These are phyloP conservation scores for Polietes domitor DNA, from an alignment of 2,888 invertebrate species.

Conservation along the genomic window DNA sequence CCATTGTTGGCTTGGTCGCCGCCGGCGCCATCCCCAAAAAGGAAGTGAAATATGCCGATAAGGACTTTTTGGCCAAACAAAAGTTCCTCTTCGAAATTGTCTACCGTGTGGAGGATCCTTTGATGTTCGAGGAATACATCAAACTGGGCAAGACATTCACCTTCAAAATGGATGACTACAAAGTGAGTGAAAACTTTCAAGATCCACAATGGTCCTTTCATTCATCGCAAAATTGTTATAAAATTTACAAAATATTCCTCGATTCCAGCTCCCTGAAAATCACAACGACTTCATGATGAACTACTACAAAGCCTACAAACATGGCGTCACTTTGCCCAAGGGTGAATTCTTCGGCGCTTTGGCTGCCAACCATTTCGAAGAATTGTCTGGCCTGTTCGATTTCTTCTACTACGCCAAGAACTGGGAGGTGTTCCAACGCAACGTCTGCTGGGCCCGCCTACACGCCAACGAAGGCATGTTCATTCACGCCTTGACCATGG, in stretches of 20 bases:
- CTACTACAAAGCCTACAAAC: constrained; percentile 72
- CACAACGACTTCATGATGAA: constrained; percentile 68
- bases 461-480: constrained; percentile 86
- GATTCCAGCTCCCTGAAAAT: neutral
- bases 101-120: constrained; percentile 70
- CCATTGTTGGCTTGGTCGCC: constrained; percentile 68
- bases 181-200: constrained; percentile 57
- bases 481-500: constrained; percentile 84
- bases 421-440: constrained; percentile 86
- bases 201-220: neutral
- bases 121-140: constrained; percentile 74
- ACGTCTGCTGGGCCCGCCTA: constrained; percentile 86
- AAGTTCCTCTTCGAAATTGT: constrained; percentile 75
- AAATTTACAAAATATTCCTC: neutral
- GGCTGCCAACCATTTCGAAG: constrained; percentile 81
- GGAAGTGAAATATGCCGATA: constrained; percentile 69
- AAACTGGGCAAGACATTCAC: constrained; percentile 78
- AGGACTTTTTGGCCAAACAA: constrained; percentile 71
- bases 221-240: neutral
- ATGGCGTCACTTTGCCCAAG: constrained; percentile 82
- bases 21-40: constrained; percentile 60
- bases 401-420: constrained; percentile 87
- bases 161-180: constrained; percentile 51
- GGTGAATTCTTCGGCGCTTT: constrained; percentile 83
- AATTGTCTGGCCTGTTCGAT: constrained; percentile 84